A percentile compares a stretch with the other conserved stretches of the same genome.
Conservation (phyloP, 92 coral and sea anemone species). For the Porites rus region DNA sequence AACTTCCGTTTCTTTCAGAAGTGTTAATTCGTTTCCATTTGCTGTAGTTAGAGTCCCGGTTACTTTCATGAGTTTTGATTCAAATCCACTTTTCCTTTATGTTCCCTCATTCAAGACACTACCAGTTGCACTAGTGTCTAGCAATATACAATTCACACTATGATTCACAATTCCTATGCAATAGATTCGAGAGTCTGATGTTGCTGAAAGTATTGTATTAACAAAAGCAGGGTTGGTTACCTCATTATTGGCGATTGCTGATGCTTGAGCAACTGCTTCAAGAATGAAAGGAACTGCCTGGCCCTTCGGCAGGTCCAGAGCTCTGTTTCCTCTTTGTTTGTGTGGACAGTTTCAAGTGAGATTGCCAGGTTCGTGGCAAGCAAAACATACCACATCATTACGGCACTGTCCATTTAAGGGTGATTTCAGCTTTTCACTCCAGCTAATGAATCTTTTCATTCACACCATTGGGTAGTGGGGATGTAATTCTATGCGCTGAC, state of each 20-base stretch:
- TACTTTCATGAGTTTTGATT: constrained; percentile 27
- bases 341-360: constrained; percentile 27
- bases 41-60: constrained; percentile 59
- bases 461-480: background rate
- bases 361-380: constrained; percentile 42
- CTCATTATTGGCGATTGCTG: background rate
- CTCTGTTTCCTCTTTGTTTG: constrained; percentile 31
- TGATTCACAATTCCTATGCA: constrained; percentile 56
- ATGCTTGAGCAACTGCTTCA: background rate
- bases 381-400: constrained; percentile 18
- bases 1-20: constrained; percentile 48
- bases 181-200: constrained; percentile 52
- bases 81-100: constrained; percentile 40
- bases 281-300: constrained; percentile 33
- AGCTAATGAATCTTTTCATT: constrained; percentile 49
- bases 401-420: background rate
- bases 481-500: too few relatives aligned
- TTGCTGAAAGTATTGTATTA: background rate
- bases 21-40: constrained; percentile 47
- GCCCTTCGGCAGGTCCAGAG: constrained; percentile 47
- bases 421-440: constrained; percentile 11
- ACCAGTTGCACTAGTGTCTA: constrained; percentile 60
- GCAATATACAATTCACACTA: constrained; percentile 34
- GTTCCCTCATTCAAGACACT: constrained; percentile 55
- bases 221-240: background rate